A percentile compares a stretch with the other conserved stretches of the same genome.
phyloP scores from a whole-genome alignment of 2,888 invertebrate species.

The Drosophila kokeensis region DNA sequence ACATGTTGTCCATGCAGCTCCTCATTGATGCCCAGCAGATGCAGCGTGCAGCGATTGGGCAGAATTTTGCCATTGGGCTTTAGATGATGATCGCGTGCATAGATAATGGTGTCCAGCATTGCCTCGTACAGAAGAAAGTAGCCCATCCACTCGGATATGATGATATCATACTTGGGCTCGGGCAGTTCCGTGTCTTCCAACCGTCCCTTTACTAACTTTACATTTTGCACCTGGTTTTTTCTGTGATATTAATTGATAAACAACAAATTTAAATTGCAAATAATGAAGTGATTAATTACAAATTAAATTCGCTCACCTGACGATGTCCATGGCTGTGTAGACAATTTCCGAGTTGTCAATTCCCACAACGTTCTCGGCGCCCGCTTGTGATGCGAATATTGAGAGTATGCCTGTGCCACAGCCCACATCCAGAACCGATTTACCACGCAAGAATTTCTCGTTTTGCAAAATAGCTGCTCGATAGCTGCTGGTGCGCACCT shows the following conservation, averaged over 20 bases:
- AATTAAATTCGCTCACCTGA: conserved; percentile 87
- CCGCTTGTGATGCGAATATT: conserved; percentile 98
- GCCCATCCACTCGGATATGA: conserved; percentile 99
- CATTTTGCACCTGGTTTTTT: conserved; percentile 86
- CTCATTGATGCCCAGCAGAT: conserved; percentile 91
- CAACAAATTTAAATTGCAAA: background rate
- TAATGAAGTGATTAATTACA: background rate
- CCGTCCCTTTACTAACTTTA: conserved; percentile 93
- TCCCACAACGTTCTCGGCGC: conserved; percentile 95
- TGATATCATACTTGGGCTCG: conserved; percentile 92
- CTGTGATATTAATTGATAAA: conserved; percentile 52
- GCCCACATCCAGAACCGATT: conserved; percentile 95
- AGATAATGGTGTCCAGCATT: conserved; percentile 97
- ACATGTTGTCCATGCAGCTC: conserved; percentile 90
- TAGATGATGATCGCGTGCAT: conserved; percentile 93
- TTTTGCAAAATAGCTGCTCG: conserved; percentile 93
- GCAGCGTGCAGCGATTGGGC: conserved; percentile 94
- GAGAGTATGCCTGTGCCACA: conserved; percentile 99
- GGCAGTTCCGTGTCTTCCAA: conserved; percentile 93
- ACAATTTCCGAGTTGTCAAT: conserved; percentile 98
- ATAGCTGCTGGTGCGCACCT: conserved; percentile 93
- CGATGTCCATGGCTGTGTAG: conserved; percentile 97
- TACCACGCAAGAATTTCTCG: conserved; percentile 88
- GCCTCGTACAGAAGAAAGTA: conserved; percentile 98
- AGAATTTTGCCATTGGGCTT: conserved; percentile 90